phyloP scores from a whole-genome alignment of 2,888 invertebrate genomes.

The Nomada ruficornis region DNA sequence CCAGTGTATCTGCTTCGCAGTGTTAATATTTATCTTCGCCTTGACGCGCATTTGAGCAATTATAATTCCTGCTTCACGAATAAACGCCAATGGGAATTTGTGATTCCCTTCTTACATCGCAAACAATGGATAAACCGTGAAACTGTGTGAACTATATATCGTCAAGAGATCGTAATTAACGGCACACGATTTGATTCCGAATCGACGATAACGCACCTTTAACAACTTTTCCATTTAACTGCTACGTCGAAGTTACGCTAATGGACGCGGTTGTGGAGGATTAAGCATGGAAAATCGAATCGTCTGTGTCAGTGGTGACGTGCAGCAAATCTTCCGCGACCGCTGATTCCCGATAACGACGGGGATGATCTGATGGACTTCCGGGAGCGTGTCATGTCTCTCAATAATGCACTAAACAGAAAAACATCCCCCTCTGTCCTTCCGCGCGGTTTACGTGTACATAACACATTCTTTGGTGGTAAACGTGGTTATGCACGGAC shows the following conservation, averaged over 20 bases:
- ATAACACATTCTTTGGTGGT: constrained; percentile 64
- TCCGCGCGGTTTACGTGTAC: constrained; percentile 56
- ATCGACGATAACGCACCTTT: background rate
- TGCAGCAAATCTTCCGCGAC: constrained; percentile 26
- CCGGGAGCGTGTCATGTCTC: constrained; percentile 63
- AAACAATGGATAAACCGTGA: background rate
- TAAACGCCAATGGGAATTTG: no score
- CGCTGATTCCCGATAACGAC: constrained; percentile 52
- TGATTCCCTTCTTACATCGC: no score
- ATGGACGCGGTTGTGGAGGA: constrained; percentile 27
- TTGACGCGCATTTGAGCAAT: background rate
- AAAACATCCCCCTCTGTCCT: constrained; percentile 51
- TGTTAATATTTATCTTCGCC: background rate
- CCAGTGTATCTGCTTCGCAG: background rate
- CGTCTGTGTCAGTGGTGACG: constrained; percentile 12
- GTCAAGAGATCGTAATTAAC: background rate
- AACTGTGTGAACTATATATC: no score
- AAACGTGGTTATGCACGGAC: constrained; percentile 51
- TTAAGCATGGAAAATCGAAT: constrained; percentile 23
- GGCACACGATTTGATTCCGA: background rate
- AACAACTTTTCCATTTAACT: background rate
- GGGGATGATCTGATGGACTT: constrained; percentile 64
- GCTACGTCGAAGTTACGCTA: constrained; percentile 21
- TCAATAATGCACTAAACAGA: constrained; percentile 70
- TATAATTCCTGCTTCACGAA: no score